Evolutionary conservation across 2,888 invertebrate genomes (phyloP).

Genomic region (Tigriopus californicus): DNA sequence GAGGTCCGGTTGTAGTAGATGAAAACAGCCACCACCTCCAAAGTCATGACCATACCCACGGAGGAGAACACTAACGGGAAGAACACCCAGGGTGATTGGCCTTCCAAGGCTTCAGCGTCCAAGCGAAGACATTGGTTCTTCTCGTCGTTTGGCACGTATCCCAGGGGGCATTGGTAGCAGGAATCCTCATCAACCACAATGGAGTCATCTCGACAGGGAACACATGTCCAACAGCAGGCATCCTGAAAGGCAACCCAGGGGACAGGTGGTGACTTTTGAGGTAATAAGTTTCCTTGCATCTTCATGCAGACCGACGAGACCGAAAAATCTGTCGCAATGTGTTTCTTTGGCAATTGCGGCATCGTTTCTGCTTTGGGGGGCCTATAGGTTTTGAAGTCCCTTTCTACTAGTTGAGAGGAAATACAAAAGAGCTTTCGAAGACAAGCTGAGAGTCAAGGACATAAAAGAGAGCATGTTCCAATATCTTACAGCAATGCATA

Average conservation of each 20-base stretch:
- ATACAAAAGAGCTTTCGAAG: too few species aligned
- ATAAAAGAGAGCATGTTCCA: too few species aligned
- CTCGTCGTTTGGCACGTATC: conserved; percentile 34
- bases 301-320: too few species aligned
- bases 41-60: conserved; percentile 6
- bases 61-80: conserved; percentile 19
- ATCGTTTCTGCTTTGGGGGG: too few species aligned
- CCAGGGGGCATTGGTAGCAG: conserved; percentile 37
- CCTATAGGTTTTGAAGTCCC: too few species aligned
- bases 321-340: too few species aligned
- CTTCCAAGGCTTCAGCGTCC: conserved; percentile 38
- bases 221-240: conserved; percentile 50
- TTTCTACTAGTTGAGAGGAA: too few species aligned
- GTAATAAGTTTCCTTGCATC: too few species aligned
- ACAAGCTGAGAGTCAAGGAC: too few species aligned
- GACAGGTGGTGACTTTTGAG: too few species aligned
- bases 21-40: conserved; percentile 32
- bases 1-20: conserved; percentile 45
- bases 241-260: conserved; percentile 26
- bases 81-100: conserved; percentile 42
- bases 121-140: conserved; percentile 38
- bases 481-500: too few species aligned
- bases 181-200: conserved; percentile 39
- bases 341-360: too few species aligned
- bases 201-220: conserved; percentile 42